These are phyloP conservation scores for Portunus trituberculatus DNA, from an alignment of 1,140 invertebrate genomes.

Conservation along the genomic window DNA sequence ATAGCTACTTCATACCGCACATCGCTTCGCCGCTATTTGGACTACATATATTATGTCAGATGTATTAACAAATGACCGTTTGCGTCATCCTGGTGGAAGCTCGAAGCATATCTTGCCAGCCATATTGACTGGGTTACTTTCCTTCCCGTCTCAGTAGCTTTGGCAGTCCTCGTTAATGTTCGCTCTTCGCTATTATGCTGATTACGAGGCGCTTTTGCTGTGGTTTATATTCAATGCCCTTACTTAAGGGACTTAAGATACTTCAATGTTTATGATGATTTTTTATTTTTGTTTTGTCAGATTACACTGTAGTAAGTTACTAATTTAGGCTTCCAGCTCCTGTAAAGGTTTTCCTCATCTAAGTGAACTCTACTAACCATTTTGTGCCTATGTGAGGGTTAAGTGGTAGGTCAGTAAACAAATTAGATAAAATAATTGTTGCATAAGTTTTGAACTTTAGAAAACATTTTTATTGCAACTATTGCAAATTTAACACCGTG, in stretches of 20 bases:
- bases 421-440: no score
- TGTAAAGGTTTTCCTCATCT: background rate
- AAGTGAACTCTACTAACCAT: background rate
- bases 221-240: no score
- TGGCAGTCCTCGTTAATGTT: no score
- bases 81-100: background rate
- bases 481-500: background rate
- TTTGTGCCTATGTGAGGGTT: background rate
- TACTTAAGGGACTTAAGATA: no score
- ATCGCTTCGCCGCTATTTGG: background rate
- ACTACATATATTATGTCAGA: background rate
- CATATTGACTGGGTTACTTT: background rate
- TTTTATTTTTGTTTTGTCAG: no score
- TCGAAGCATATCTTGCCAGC: background rate
- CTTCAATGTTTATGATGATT: no score
- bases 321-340: background rate
- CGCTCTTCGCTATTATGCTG: background rate
- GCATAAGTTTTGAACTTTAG: background rate
- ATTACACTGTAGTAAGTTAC: no score
- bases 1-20: conserved; percentile 1
- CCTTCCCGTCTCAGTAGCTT: background rate
- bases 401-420: no score
- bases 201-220: no score
- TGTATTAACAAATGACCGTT: background rate
- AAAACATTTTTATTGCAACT: background rate